Conservation (phyloP, 1,140 invertebrate species). For the Colletes gigas region DNA sequence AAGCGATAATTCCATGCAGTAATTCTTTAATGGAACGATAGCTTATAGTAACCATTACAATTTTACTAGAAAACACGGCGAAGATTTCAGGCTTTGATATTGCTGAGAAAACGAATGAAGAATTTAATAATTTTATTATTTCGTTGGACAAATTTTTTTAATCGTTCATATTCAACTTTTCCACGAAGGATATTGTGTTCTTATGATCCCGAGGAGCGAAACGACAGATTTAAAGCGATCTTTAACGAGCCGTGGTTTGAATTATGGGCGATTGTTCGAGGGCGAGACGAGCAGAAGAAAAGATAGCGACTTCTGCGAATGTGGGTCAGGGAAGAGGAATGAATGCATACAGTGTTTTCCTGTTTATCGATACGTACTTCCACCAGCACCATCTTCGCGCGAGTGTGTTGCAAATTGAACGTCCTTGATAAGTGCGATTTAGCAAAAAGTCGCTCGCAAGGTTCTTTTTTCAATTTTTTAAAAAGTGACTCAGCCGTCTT, state of each 20-base stretch:
- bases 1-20: no score
- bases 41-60: no score
- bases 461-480: not conserved
- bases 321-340: slow-evolving; percentile 67
- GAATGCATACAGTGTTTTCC: slow-evolving; percentile 69
- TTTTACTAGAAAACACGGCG: not conserved
- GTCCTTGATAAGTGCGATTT: slow-evolving; percentile 24
- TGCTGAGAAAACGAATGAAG: not conserved
- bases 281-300: slow-evolving; percentile 27
- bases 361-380: slow-evolving; percentile 28
- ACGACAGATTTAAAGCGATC: slow-evolving; percentile 25
- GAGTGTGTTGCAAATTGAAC: slow-evolving; percentile 22
- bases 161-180: not conserved
- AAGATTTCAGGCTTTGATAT: no score
- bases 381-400: not conserved
- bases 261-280: slow-evolving; percentile 38
- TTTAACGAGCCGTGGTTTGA: slow-evolving; percentile 26
- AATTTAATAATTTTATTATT: not conserved
- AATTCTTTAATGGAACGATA: no score
- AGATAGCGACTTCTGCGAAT: slow-evolving; percentile 67
- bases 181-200: no score
- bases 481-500: no score
- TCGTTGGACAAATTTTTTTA: not conserved
- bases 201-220: not conserved
- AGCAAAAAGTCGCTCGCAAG: not conserved